A percentile compares a stretch with the other conserved stretches of the same genome.
phyloP scores from a whole-genome alignment of 2,797 vertebrate genomes.

The Chloroceryle inda region DNA sequence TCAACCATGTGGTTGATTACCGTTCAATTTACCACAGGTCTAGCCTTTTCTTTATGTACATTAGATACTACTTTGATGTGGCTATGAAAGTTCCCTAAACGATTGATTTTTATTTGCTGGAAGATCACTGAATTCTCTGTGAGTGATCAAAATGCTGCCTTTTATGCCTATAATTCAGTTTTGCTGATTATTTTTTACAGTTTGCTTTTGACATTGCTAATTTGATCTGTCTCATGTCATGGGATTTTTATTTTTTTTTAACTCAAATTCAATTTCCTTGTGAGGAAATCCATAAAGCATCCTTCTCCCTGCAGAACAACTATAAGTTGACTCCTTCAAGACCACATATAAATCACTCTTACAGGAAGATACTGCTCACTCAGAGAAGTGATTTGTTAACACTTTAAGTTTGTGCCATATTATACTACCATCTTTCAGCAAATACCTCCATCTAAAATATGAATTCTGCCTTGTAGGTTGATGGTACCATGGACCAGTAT shows the following conservation, averaged over 20 bases:
- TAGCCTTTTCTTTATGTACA: neutral
- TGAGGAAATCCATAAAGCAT: constrained; percentile 28
- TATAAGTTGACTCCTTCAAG: neutral
- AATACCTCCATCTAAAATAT: neutral
- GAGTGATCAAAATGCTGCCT: neutral
- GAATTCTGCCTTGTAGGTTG: neutral
- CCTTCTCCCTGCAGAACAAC: neutral
- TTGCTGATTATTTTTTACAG: neutral
- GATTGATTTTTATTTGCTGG: neutral
- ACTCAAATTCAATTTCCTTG: neutral
- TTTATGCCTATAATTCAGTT: neutral
- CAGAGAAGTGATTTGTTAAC: constrained; percentile 32
- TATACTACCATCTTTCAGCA: neutral
- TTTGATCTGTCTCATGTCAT: neutral
- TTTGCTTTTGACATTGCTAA: neutral
- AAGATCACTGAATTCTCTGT: neutral
- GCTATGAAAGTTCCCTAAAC: neutral
- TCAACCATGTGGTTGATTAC: neutral
- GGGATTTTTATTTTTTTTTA: neutral
- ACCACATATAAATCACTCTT: constrained; percentile 13
- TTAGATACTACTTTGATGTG: neutral
- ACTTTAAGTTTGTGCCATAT: neutral
- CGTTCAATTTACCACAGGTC: neutral
- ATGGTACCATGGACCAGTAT: neutral
- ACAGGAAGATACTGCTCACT: neutral